Evolutionary conservation across 2,888 invertebrate genomes (phyloP).

Genomic region (Heliconius sara): DNA sequence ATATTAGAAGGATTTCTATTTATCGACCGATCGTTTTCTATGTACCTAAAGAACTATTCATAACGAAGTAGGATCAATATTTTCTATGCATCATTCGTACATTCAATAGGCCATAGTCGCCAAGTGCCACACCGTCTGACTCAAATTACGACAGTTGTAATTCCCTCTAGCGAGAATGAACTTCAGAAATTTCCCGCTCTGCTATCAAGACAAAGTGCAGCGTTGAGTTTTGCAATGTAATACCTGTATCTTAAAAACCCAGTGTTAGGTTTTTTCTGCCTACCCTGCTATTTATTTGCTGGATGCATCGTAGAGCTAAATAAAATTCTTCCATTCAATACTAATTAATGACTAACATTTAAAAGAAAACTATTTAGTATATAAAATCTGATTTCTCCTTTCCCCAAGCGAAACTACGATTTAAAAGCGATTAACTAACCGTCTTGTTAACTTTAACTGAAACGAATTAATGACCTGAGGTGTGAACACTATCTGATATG

Average conservation of each 20-base stretch:
- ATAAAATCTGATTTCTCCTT: background rate
- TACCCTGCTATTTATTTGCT: background rate
- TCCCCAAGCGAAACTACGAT: slow-evolving; percentile 1
- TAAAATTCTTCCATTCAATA: background rate
- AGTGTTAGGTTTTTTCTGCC: background rate
- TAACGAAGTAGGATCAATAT: no score
- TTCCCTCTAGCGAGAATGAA: no score
- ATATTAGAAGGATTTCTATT: no score
- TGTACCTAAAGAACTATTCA: no score
- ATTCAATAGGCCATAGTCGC: no score
- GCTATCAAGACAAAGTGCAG: background rate
- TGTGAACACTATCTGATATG: slow-evolving; percentile 21
- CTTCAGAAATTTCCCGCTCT: no score
- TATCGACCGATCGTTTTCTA: no score
- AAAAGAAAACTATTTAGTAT: background rate
- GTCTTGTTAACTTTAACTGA: slow-evolving; percentile 23
- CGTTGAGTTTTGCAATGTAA: background rate
- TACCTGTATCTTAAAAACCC: no score
- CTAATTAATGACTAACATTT: background rate
- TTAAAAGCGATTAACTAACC: slow-evolving; percentile 24
- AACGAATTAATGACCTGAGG: slow-evolving; percentile 29
- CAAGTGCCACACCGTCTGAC: no score
- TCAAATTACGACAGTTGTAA: no score
- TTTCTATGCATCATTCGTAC: no score
- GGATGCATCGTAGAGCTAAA: background rate